These are phyloP conservation scores for Callorhinus ursinus DNA, from an alignment of 2,113 vertebrate genomes.

Conservation along the genomic window DNA sequence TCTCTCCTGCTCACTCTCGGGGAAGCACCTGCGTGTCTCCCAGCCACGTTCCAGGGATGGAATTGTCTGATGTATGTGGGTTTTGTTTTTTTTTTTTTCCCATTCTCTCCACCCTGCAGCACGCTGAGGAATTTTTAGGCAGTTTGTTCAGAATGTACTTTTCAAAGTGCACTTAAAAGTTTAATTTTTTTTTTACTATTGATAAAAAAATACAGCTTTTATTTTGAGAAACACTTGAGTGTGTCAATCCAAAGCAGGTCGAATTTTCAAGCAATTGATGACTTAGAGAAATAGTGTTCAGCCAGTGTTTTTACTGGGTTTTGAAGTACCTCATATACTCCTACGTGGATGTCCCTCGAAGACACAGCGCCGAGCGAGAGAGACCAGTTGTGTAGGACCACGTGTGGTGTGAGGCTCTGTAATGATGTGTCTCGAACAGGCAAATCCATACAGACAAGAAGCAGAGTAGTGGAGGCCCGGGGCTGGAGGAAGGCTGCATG, in stretches of 20 bases:
- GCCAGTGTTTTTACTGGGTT: background rate
- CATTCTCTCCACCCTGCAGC: background rate
- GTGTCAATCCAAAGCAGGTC: background rate
- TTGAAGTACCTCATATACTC: background rate
- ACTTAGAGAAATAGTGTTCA: background rate
- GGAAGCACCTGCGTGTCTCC: background rate
- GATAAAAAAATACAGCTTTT: background rate
- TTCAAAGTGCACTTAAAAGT: background rate
- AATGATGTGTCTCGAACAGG: no score
- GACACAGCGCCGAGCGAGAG: background rate
- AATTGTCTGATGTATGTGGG: no score
- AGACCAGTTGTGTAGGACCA: background rate
- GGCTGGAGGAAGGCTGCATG: no score
- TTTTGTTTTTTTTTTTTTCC: background rate
- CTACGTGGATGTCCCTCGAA: background rate
- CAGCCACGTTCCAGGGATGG: fast-evolving
- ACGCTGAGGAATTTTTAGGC: background rate
- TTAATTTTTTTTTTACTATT: background rate
- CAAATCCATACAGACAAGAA: background rate
- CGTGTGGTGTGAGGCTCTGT: background rate
- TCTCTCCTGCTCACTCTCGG: fast-evolving
- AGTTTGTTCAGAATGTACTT: background rate
- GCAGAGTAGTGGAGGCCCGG: fast-evolving
- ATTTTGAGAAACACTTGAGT: background rate
- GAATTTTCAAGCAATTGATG: background rate